phyloP scores from a whole-genome alignment of 2,797 vertebrate genomes.

The Scolopax rusticola region DNA sequence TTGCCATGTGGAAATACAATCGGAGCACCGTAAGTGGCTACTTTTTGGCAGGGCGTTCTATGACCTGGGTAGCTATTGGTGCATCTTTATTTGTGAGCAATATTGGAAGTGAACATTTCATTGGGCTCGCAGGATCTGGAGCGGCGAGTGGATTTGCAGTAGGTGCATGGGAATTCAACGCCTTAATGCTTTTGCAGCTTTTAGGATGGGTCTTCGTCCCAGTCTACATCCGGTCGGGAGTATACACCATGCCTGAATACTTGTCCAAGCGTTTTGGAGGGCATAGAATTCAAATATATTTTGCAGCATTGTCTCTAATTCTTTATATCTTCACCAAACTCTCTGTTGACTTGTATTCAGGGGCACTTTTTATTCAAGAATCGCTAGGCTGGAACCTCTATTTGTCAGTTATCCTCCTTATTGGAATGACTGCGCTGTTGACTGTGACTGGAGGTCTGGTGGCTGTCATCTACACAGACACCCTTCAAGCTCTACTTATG shows the following conservation, averaged over 20 bases:
- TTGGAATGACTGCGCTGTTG: slow-evolving; percentile 94
- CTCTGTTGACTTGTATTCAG: slow-evolving; percentile 97
- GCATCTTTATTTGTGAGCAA: slow-evolving; percentile 99
- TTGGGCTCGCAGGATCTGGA: slow-evolving; percentile 97
- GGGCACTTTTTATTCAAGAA: slow-evolving; percentile 98
- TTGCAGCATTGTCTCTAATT: slow-evolving; percentile 91
- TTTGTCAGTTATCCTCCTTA: slow-evolving; percentile 93
- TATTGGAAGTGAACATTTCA: slow-evolving; percentile 99
- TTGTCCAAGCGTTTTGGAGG: slow-evolving; percentile 96
- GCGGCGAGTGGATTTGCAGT: slow-evolving; percentile 98
- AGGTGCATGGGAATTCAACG: slow-evolving; percentile 98
- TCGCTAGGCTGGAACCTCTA: slow-evolving; percentile 99
- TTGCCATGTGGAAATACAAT: slow-evolving; percentile 98
- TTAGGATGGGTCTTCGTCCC: slow-evolving; percentile 99
- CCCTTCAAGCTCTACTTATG: slow-evolving; percentile 97
- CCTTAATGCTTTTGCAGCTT: slow-evolving; percentile 96
- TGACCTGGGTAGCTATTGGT: slow-evolving; percentile 95
- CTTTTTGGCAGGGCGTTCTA: slow-evolving; percentile 97
- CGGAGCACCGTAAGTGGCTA: slow-evolving; percentile 97
- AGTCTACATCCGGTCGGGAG: slow-evolving; percentile 95
- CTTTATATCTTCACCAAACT: slow-evolving; percentile 99
- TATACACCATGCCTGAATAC: slow-evolving; percentile 99
- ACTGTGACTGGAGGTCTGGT: slow-evolving; percentile 95
- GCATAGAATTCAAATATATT: slow-evolving; percentile 95
- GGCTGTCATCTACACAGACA: slow-evolving; percentile 98